These are phyloP conservation scores for Papilio glaucus DNA, from an alignment of 1,140 invertebrate species.

Conservation along the genomic window DNA sequence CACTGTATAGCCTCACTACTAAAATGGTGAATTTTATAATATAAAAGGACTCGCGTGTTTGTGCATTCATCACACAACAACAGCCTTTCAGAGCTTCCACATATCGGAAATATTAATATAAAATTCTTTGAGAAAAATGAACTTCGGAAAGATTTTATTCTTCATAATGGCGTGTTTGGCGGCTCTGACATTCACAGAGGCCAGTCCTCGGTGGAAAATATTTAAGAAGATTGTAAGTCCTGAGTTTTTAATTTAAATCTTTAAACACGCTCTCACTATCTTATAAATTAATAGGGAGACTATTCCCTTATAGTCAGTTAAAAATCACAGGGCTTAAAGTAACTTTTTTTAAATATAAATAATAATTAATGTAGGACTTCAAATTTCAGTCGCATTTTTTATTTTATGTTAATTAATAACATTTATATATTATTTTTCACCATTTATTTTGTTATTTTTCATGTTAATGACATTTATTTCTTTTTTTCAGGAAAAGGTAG, in stretches of 20 bases:
- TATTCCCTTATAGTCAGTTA: no score
- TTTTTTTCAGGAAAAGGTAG: constrained; percentile 63
- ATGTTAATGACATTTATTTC: neutral
- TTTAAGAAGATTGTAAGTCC: constrained; percentile 68
- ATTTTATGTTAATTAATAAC: no score
- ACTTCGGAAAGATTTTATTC: constrained; percentile 59
- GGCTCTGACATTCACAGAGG: constrained; percentile 48
- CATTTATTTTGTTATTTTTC: neutral
- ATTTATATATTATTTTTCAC: neutral
- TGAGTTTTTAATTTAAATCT: no score
- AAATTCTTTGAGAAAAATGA: constrained; percentile 48
- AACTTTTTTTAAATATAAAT: no score
- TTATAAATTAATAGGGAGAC: no score
- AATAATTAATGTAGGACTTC: no score
- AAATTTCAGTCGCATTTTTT: no score
- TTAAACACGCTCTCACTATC: neutral
- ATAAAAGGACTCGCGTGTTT: constrained; percentile 10
- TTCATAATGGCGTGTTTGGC: constrained; percentile 57
- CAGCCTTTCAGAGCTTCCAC: neutral
- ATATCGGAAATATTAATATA: neutral
- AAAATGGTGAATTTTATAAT: constrained; percentile 26
- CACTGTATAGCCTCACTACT: neutral
- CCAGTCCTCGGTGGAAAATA: constrained; percentile 58
- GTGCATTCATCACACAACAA: constrained; percentile 15
- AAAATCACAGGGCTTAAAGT: no score